A percentile compares a stretch with the other conserved stretches of the same genome.
These are phyloP conservation scores for Cliona cf. orientalis DNA, from an alignment of 37 sponge, comb jelly and placozoan genomes.

Conservation along the genomic window DNA sequence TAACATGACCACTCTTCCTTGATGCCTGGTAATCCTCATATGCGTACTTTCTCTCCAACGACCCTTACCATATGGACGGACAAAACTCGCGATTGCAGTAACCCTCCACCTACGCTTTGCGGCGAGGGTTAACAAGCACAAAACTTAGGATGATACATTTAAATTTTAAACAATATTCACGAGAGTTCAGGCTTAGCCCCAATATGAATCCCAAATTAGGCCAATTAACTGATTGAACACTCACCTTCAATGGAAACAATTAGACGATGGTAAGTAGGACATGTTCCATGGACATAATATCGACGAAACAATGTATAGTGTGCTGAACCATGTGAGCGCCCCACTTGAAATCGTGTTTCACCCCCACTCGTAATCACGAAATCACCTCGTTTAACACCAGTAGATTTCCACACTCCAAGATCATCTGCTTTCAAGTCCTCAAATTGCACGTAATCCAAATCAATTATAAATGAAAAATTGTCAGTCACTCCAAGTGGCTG, in stretches of 20 bases:
- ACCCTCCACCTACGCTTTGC: too few relatives aligned
- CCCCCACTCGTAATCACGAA: background rate
- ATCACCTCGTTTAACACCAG: background rate
- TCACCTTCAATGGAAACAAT: slow-evolving; percentile 1
- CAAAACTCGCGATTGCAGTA: too few relatives aligned
- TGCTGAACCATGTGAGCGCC: background rate
- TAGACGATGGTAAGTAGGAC: background rate
- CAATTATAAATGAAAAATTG: background rate
- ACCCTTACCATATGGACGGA: too few relatives aligned
- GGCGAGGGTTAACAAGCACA: too few relatives aligned
- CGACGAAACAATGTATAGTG: background rate
- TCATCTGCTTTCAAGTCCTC: background rate
- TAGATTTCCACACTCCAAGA: background rate
- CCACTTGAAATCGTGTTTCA: background rate
- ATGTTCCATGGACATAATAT: background rate
- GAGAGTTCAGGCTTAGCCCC: too few relatives aligned
- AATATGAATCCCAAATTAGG: too few relatives aligned
- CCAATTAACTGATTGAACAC: too few relatives aligned
- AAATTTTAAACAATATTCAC: too few relatives aligned
- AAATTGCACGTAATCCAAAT: background rate
- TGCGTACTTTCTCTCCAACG: too few relatives aligned
- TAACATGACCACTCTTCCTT: too few relatives aligned
- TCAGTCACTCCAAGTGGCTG: background rate
- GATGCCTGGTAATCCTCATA: too few relatives aligned
- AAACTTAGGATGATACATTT: too few relatives aligned